phyloP scores from a whole-genome alignment of 2,113 vertebrate species.

The Rhinichthys klamathensis region DNA sequence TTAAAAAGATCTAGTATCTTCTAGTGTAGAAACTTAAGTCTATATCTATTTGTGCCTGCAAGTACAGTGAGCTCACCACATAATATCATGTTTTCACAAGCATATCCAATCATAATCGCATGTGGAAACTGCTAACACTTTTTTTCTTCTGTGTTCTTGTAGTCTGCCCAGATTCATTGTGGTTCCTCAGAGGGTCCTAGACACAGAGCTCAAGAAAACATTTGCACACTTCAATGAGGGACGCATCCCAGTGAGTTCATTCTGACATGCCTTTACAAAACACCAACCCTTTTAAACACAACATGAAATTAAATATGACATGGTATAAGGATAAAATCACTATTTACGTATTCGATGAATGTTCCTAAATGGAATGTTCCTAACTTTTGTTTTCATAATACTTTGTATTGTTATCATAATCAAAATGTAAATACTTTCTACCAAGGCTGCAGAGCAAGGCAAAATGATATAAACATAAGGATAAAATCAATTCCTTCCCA shows the following conservation, averaged over 20 bases:
- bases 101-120: neutral
- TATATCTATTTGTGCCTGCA: slow-evolving; percentile 1
- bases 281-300: neutral
- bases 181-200: slow-evolving; percentile 86
- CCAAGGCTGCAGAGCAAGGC: neutral
- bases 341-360: neutral
- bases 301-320: neutral
- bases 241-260: slow-evolving; percentile 87
- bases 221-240: slow-evolving; percentile 90
- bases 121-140: neutral
- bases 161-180: slow-evolving; percentile 87
- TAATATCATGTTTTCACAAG: slow-evolving; percentile 23
- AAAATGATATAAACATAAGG: neutral
- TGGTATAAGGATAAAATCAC: too few species aligned
- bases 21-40: neutral
- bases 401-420: neutral
- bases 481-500: neutral
- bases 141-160: slow-evolving; percentile 24
- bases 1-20: neutral
- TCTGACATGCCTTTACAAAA: neutral
- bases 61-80: slow-evolving; percentile 22
- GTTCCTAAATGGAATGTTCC: slow-evolving; percentile 1
- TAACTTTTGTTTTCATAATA: neutral
- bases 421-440: neutral
- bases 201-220: slow-evolving; percentile 88